Percentiles rank a stretch among this genome's conserved stretches.
Conservation (phyloP, 2,888 invertebrate genomes). For the Gandaritis pyraliata region DNA sequence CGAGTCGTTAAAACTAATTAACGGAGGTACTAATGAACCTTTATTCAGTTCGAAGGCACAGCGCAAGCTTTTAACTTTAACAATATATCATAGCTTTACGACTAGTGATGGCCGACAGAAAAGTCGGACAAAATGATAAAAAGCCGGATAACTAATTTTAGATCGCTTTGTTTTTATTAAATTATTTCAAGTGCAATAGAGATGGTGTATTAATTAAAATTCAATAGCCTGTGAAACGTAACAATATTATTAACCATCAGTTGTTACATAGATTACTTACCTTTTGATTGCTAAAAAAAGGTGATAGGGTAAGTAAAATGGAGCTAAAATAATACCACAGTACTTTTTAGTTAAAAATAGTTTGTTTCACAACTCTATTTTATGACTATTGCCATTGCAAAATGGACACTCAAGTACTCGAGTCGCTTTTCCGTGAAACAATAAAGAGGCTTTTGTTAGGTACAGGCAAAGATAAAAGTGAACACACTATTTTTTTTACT, state of each 20-base stretch:
- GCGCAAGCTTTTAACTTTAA: conserved; percentile 2
- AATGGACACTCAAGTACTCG: conserved; percentile 15
- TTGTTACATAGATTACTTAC: no score
- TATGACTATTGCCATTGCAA: conserved; percentile 21
- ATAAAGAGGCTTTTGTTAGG: conserved; percentile 4
- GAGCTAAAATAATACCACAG: not conserved
- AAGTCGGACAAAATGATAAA: conserved; percentile 4
- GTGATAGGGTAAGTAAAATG: not conserved
- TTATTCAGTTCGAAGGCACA: conserved; percentile 5
- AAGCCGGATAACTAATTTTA: conserved; percentile 1
- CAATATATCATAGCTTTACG: conserved; percentile 13
- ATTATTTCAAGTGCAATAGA: no score
- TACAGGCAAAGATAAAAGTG: conserved; percentile 12
- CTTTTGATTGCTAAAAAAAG: not conserved
- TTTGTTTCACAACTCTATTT: conserved; percentile 5
- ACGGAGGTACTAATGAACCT: conserved; percentile 3
- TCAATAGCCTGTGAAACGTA: no score
- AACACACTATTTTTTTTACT: no score
- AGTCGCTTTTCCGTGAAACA: conserved; percentile 15
- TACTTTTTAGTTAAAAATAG: not conserved
- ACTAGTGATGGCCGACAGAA: not conserved
- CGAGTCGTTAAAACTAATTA: conserved; percentile 17
- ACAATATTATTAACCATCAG: no score
- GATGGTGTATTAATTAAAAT: no score
- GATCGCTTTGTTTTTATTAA: no score